phyloP scores from a whole-genome alignment of 2,888 invertebrate species.

The Tipula unca region DNA sequence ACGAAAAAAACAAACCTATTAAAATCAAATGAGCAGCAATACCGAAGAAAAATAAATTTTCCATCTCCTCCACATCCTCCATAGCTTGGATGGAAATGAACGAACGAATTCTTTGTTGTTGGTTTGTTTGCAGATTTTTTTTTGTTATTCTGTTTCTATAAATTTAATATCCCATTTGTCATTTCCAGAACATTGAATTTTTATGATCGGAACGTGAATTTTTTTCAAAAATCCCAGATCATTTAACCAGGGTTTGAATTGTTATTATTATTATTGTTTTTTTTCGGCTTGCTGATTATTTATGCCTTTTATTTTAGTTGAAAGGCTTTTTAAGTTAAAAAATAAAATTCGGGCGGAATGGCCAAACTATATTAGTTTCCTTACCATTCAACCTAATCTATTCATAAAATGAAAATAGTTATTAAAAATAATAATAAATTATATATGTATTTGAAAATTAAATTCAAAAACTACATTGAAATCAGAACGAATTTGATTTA shows the following conservation, averaged over 20 bases:
- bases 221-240: slow-evolving; percentile 17
- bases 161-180: slow-evolving; percentile 20
- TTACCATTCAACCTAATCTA: background rate
- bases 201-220: slow-evolving; percentile 21
- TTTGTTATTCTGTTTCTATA: slow-evolving; percentile 18
- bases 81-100: background rate
- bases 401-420: background rate
- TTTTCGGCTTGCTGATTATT: background rate
- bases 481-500: no score
- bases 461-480: no score
- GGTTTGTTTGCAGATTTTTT: background rate
- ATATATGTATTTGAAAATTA: no score
- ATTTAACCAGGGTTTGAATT: slow-evolving; percentile 15
- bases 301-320: background rate
- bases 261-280: slow-evolving; percentile 2
- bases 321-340: background rate
- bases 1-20: slow-evolving; percentile 14
- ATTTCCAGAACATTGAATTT: slow-evolving; percentile 21
- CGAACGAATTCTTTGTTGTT: background rate
- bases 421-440: no score
- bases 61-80: background rate
- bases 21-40: background rate
- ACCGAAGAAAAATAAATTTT: background rate
- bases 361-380: background rate
- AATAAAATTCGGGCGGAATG: background rate